phyloP scores from a whole-genome alignment of 92 coral and sea anemone genomes.

The Phymanthus crucifer region DNA sequence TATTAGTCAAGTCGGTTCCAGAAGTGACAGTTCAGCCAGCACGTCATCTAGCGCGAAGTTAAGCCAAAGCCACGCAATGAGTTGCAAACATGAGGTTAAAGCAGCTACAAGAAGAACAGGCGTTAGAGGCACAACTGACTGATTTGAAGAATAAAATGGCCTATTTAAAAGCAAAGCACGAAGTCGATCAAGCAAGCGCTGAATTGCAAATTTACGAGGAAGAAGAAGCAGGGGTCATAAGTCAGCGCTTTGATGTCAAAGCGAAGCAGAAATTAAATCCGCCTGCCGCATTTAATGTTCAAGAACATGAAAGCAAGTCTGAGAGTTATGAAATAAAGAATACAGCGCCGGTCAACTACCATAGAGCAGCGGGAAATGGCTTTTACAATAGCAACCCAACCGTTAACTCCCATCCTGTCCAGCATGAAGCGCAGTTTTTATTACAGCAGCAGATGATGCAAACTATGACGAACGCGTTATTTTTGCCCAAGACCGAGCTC shows the following conservation, averaged over 20 bases:
- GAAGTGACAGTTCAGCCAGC: background rate
- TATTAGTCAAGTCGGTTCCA: conserved; percentile 6
- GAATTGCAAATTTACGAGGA: background rate
- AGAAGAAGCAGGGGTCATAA: background rate
- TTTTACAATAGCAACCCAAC: background rate
- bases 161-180: background rate
- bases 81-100: background rate
- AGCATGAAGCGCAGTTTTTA: background rate
- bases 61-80: background rate
- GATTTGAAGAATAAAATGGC: background rate
- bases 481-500: conserved; percentile 26
- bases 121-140: background rate
- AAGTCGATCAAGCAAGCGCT: background rate
- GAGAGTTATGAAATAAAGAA: background rate
- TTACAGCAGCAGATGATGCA: conserved; percentile 2
- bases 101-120: background rate
- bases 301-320: background rate
- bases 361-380: background rate
- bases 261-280: background rate
- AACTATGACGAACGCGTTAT: conserved; percentile 11
- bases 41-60: background rate
- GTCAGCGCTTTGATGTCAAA: background rate
- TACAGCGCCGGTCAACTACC: background rate
- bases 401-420: background rate
- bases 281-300: background rate